Conservation (phyloP, 2,113 vertebrate species). For the Upupa epops region DNA sequence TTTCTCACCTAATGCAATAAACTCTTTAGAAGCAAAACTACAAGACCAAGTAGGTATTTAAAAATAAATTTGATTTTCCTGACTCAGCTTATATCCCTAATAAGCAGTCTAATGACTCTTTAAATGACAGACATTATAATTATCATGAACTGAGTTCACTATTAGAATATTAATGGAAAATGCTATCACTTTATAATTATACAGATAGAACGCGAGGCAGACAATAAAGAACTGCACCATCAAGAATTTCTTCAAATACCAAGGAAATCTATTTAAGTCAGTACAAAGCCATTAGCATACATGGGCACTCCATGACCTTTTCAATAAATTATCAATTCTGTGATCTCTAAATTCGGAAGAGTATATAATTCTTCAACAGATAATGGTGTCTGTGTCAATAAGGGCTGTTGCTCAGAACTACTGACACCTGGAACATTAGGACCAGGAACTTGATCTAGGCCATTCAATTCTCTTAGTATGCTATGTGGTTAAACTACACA, state of each 20-base stretch:
- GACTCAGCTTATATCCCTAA: not conserved
- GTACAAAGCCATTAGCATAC: not conserved
- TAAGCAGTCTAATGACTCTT: constrained; percentile 12
- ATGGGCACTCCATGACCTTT: not conserved
- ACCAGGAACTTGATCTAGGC: not conserved
- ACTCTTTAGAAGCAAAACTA: not conserved
- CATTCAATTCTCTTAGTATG: not conserved
- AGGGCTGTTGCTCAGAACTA: not conserved
- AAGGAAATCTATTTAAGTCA: not conserved
- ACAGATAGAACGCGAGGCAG: not conserved
- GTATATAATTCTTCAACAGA: not conserved
- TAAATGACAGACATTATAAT: constrained; percentile 29
- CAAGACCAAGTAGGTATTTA: not conserved
- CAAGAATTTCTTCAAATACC: constrained; percentile 20
- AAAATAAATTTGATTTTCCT: not conserved
- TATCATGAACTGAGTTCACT: constrained; percentile 25
- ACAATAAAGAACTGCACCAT: not conserved
- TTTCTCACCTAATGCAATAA: not conserved
- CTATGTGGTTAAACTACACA: too few species aligned
- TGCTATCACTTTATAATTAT: not conserved
- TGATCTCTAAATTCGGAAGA: not conserved
- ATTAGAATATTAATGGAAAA: constrained; percentile 18
- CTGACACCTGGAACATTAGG: not conserved
- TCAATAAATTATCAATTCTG: not conserved
- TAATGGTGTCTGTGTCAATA: not conserved